A percentile compares a stretch with the other conserved stretches of the same genome.
Evolutionary conservation across 2,888 invertebrate species (phyloP).

Genomic region (Drosophila putrida): DNA sequence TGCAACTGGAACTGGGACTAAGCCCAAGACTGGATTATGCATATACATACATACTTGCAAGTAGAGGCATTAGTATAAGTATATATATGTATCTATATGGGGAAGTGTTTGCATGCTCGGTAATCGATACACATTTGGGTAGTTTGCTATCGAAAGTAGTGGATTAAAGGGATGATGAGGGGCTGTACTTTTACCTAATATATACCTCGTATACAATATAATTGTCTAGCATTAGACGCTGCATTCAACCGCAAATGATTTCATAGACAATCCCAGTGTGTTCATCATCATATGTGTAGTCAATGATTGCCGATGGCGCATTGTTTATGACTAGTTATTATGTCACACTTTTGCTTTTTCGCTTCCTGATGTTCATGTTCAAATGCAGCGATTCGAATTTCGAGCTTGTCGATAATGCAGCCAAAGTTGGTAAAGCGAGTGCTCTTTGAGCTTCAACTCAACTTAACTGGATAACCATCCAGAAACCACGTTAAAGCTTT

Average conservation of each 20-base stretch:
- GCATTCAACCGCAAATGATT: slow-evolving; percentile 74
- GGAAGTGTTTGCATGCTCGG: slow-evolving; percentile 67
- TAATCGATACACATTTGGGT: slow-evolving; percentile 58
- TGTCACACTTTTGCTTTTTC: slow-evolving; percentile 70
- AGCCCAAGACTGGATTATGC: slow-evolving; percentile 10
- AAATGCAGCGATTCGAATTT: slow-evolving; percentile 23
- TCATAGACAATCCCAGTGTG: slow-evolving; percentile 21
- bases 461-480: background rate
- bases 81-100: slow-evolving; percentile 19
- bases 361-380: slow-evolving; percentile 59
- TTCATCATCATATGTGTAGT: slow-evolving; percentile 13
- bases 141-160: background rate
- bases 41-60: background rate
- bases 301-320: slow-evolving; percentile 20
- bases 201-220: slow-evolving; percentile 60
- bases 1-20: slow-evolving; percentile 22
- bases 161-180: background rate
- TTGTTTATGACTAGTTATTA: slow-evolving; percentile 56
- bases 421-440: background rate
- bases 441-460: background rate
- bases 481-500: background rate
- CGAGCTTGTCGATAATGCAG: slow-evolving; percentile 33
- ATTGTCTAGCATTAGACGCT: slow-evolving; percentile 69
- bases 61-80: slow-evolving; percentile 4
- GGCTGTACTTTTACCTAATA: slow-evolving; percentile 52